Conservation (phyloP, 1,140 invertebrate species). For the Phymastichus coffea region DNA sequence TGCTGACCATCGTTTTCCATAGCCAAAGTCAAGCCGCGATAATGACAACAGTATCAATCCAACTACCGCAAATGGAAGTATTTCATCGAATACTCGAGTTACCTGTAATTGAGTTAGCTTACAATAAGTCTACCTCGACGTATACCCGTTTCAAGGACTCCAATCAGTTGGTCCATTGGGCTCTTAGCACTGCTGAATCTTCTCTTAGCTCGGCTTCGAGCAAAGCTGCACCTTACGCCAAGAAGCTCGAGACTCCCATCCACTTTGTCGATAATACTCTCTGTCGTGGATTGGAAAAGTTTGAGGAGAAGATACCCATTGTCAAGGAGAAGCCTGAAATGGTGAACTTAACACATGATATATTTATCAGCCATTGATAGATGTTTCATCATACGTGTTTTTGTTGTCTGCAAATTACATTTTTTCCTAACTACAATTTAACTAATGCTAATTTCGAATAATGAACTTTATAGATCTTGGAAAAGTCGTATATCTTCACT, state of each 20-base stretch:
- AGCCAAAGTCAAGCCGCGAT: no score
- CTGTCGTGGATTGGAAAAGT: slow-evolving; percentile 65
- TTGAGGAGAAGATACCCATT: slow-evolving; percentile 68
- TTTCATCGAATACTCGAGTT: slow-evolving; percentile 60
- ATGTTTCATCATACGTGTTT: background rate
- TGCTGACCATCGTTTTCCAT: no score
- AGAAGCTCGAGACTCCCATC: slow-evolving; percentile 62
- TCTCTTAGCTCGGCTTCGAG: slow-evolving; percentile 64
- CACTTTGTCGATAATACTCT: slow-evolving; percentile 68
- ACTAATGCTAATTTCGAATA: background rate
- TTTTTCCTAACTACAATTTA: background rate
- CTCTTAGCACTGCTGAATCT: slow-evolving; percentile 66
- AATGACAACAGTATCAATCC: slow-evolving; percentile 28
- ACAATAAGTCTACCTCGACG: slow-evolving; percentile 57
- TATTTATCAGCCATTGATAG: background rate
- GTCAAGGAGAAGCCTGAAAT: slow-evolving; percentile 69
- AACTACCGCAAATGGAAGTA: slow-evolving; percentile 58
- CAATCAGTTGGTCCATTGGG: slow-evolving; percentile 63
- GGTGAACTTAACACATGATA: no score
- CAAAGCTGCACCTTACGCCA: slow-evolving; percentile 62
- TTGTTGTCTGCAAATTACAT: background rate
- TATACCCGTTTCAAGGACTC: slow-evolving; percentile 61
- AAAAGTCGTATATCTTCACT: slow-evolving; percentile 53
- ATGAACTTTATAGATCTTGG: slow-evolving; percentile 38
- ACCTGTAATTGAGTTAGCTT: slow-evolving; percentile 59